These are phyloP conservation scores for Deilephila porcellus DNA, from an alignment of 2,888 invertebrate genomes.

Conservation along the genomic window DNA sequence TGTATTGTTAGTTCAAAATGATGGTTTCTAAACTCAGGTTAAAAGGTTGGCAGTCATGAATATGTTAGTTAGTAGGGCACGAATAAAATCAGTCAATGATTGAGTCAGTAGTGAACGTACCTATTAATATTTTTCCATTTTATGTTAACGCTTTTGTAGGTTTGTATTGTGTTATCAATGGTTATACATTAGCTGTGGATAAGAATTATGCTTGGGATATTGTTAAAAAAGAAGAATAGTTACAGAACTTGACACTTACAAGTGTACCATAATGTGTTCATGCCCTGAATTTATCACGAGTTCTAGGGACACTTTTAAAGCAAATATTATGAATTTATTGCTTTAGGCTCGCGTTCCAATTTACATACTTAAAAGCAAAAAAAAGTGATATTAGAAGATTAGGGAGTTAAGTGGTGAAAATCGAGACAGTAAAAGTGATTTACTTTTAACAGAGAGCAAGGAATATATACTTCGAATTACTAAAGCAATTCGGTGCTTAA, in stretches of 20 bases:
- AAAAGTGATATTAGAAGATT: constrained; percentile 61
- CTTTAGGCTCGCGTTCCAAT: constrained; percentile 39
- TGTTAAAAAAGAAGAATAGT: not conserved
- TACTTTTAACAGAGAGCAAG: constrained; percentile 78
- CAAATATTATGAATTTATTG: constrained; percentile 13
- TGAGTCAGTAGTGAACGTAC: not conserved
- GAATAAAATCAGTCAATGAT: too few relatives aligned
- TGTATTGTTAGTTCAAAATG: not conserved
- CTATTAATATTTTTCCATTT: not conserved
- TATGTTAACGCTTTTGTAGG: not conserved
- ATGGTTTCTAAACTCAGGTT: too few relatives aligned
- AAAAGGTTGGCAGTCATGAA: too few relatives aligned
- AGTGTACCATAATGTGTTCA: not conserved
- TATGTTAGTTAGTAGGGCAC: too few relatives aligned
- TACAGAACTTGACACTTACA: not conserved
- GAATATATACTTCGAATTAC: constrained; percentile 83
- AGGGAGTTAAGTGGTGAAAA: constrained; percentile 71
- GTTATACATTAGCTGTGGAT: not conserved
- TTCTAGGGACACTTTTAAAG: not conserved
- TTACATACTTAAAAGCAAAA: constrained; percentile 59
- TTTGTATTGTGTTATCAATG: not conserved
- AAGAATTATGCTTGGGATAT: not conserved
- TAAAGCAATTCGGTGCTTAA: constrained; percentile 83
- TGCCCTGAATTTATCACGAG: not conserved
- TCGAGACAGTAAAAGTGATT: constrained; percentile 82